Evolutionary conservation across 2,888 invertebrate genomes (phyloP).

Genomic region (Perdita meconis): DNA sequence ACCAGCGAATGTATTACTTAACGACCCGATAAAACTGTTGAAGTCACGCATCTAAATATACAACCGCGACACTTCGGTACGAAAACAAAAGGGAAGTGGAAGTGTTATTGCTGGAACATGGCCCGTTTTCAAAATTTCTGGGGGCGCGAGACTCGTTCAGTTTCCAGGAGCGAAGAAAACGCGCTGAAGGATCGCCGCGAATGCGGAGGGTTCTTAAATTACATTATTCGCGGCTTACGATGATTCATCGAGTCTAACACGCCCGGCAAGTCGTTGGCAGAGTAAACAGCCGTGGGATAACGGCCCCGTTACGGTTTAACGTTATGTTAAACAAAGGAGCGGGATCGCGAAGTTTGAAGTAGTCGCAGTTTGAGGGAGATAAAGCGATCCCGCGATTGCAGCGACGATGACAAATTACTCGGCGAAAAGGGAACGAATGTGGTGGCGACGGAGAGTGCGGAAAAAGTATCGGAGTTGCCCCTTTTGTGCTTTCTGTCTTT

Average conservation of each 20-base stretch:
- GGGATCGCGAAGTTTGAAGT: constrained; percentile 13
- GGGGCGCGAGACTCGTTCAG: background rate
- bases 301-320: constrained; percentile 41
- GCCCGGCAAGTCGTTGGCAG: constrained; percentile 3
- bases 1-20: constrained; percentile 39
- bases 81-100: constrained; percentile 25
- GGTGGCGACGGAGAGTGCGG: background rate
- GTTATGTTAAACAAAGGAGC: constrained; percentile 41
- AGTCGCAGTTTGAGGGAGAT: background rate
- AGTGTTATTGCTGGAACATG: constrained; percentile 47
- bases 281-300: constrained; percentile 54
- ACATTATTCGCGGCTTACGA: constrained; percentile 53
- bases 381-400: background rate
- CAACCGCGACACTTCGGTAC: constrained; percentile 13
- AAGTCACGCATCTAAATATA: constrained; percentile 60
- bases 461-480: background rate
- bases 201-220: constrained; percentile 55
- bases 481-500: background rate
- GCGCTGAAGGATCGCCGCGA: constrained; percentile 11
- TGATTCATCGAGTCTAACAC: constrained; percentile 63
- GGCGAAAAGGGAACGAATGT: background rate
- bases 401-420: background rate
- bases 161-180: background rate
- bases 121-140: constrained; percentile 40
- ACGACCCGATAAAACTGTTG: constrained; percentile 47